These are phyloP conservation scores for Pseudomyrmex gracilis DNA, from an alignment of 1,140 invertebrate species.

Conservation along the genomic window DNA sequence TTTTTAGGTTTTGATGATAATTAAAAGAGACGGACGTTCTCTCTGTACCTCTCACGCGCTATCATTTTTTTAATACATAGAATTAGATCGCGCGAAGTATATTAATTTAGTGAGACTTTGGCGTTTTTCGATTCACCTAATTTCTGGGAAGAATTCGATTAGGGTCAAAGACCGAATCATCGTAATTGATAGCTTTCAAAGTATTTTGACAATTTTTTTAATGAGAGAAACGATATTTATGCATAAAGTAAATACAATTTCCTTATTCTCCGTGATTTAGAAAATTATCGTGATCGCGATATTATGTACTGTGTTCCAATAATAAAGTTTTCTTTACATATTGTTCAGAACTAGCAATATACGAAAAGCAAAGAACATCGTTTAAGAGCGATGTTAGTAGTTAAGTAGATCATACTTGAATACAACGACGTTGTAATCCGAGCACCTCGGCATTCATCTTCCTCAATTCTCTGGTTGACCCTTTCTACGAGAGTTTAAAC, in stretches of 20 bases:
- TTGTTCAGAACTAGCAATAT: not conserved
- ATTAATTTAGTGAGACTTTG: slow-evolving; percentile 51
- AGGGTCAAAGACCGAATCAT: slow-evolving; percentile 42
- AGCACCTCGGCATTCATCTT: slow-evolving; percentile 75
- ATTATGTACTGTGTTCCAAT: not conserved
- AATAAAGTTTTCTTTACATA: not conserved
- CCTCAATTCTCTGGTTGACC: slow-evolving; percentile 71
- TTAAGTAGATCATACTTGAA: slow-evolving; percentile 22
- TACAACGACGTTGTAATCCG: slow-evolving; percentile 43
- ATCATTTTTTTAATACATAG: slow-evolving; percentile 50
- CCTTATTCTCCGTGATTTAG: too few species aligned
- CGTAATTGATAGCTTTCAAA: not conserved
- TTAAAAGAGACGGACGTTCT: slow-evolving; percentile 25
- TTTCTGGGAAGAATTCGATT: slow-evolving; percentile 49
- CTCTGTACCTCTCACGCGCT: not conserved
- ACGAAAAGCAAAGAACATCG: not conserved
- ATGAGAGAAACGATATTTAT: not conserved
- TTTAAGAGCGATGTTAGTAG: too few species aligned
- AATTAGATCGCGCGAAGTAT: slow-evolving; percentile 33
- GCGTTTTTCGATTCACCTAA: slow-evolving; percentile 36
- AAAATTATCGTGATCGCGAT: not conserved
- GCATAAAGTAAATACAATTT: not conserved
- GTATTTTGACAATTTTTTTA: not conserved
- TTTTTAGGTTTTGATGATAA: not conserved
- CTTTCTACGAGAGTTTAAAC: slow-evolving; percentile 74